Evolutionary conservation across 2,113 vertebrate species (phyloP).

Genomic region (Paratilapia polleni): DNA sequence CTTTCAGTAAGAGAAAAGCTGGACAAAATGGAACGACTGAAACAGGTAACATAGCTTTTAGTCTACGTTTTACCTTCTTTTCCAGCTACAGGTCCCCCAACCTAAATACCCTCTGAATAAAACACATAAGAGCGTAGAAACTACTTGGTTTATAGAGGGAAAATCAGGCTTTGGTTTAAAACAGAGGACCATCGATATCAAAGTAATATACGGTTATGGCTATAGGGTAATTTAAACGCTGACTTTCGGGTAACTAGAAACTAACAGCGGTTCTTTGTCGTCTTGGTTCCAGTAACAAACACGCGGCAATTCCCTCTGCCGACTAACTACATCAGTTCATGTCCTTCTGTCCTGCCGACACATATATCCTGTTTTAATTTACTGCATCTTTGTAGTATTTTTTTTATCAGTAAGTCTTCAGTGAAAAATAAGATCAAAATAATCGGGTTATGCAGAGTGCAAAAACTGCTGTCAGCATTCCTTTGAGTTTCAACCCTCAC

Average conservation of each 20-base stretch:
- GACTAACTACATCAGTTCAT: neutral
- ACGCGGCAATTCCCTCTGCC: too few relatives aligned
- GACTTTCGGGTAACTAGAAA: neutral
- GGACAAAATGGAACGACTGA: conserved; percentile 29
- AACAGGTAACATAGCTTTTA: conserved; percentile 6
- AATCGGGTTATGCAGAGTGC: neutral
- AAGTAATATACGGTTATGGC: neutral
- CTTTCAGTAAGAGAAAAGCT: neutral
- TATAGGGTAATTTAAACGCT: neutral
- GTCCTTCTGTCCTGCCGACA: neutral
- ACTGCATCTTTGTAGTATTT: too few relatives aligned
- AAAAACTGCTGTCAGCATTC: neutral
- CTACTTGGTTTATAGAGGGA: neutral
- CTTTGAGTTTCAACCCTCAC: neutral
- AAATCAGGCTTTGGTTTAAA: neutral
- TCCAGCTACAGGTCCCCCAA: neutral
- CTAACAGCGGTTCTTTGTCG: neutral
- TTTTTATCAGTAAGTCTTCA: neutral
- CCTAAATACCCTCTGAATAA: neutral
- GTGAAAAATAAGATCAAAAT: neutral
- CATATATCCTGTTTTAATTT: neutral
- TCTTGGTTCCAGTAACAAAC: neutral
- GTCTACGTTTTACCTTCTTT: too few relatives aligned
- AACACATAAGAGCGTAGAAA: neutral
- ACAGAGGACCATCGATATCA: neutral